Evolutionary conservation across 2,888 invertebrate species (phyloP).

Genomic region (Latrodectus hesperus): DNA sequence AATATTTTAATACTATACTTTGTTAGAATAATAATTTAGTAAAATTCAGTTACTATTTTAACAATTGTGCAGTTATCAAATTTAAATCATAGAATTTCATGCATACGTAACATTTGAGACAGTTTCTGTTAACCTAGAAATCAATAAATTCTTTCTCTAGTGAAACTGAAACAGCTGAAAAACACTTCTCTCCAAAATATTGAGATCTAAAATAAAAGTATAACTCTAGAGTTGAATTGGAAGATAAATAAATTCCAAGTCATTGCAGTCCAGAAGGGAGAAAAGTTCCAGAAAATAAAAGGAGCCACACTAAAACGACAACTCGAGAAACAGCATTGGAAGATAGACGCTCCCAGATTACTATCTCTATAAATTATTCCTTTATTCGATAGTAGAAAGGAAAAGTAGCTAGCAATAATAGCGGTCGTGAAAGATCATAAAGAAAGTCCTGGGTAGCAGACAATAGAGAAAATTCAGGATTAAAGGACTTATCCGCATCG

Average conservation of each 20-base stretch:
- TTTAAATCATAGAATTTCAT: no score
- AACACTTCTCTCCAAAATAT: neutral
- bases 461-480: conserved; percentile 55
- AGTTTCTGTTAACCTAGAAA: neutral
- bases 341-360: conserved; percentile 50
- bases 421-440: conserved; percentile 50
- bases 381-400: conserved; percentile 44
- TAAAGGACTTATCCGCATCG: conserved; percentile 26
- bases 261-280: conserved; percentile 11
- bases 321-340: conserved; percentile 11
- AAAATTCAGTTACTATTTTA: no score
- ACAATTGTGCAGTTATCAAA: no score
- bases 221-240: neutral
- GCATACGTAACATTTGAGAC: no score
- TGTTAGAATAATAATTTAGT: no score
- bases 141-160: neutral
- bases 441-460: conserved; percentile 24
- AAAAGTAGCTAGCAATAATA: conserved; percentile 58
- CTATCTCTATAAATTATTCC: conserved; percentile 60
- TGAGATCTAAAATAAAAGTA: neutral
- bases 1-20: no score
- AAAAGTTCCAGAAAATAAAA: conserved; percentile 28
- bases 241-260: conserved; percentile 25
- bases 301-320: conserved; percentile 22
- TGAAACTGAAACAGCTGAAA: neutral